Conservation (phyloP, 1,140 invertebrate genomes). For the Papilio machaon region DNA sequence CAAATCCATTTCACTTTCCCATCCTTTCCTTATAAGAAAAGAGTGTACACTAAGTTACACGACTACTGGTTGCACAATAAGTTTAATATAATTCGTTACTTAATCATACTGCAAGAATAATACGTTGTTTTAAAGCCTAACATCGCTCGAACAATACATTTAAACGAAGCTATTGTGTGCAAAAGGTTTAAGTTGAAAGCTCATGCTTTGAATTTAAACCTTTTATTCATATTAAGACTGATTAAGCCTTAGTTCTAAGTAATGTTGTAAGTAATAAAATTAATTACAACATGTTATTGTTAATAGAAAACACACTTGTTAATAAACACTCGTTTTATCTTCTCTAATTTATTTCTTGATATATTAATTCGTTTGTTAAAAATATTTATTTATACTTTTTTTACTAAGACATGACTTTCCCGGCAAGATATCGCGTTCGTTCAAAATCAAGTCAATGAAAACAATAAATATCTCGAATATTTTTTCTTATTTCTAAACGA, state of each 20-base stretch:
- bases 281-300: too few species aligned
- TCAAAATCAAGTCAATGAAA: background rate
- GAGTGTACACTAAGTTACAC: too few species aligned
- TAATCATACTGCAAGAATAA: background rate
- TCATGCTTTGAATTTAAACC: too few species aligned
- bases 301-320: too few species aligned
- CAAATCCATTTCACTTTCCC: too few species aligned
- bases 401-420: too few species aligned
- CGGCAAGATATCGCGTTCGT: background rate
- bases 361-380: too few species aligned
- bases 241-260: background rate
- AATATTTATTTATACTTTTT: too few species aligned
- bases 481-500: background rate
- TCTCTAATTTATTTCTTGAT: too few species aligned
- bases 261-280: background rate
- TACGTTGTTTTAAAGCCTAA: background rate
- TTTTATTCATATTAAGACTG: background rate
- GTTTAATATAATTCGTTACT: background rate
- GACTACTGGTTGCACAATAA: too few species aligned
- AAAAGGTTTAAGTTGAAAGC: background rate
- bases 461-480: background rate
- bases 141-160: background rate
- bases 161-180: background rate
- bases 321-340: too few species aligned
- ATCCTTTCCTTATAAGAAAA: too few species aligned